Evolutionary conservation across 2,888 invertebrate species (phyloP).

Genomic region (Teleiodes luculella): DNA sequence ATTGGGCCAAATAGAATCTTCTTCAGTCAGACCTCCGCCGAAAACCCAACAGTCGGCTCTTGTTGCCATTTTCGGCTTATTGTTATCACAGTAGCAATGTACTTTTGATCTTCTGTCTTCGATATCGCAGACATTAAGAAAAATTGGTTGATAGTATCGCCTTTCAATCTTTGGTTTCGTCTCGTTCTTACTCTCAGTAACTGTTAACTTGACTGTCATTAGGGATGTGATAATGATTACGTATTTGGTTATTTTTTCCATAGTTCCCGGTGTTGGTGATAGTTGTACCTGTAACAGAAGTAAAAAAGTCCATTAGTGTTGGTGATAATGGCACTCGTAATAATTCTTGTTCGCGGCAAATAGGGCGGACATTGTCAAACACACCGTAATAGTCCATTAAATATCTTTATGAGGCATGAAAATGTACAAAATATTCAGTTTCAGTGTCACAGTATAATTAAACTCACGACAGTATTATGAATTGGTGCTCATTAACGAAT

Average conservation of each 20-base stretch:
- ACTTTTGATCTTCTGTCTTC: slow-evolving; percentile 67
- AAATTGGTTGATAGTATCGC: slow-evolving; percentile 59
- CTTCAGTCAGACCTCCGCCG: slow-evolving; percentile 77
- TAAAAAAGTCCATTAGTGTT: slow-evolving; percentile 13
- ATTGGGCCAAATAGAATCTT: slow-evolving; percentile 85
- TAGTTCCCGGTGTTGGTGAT: slow-evolving; percentile 24
- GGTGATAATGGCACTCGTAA: background rate
- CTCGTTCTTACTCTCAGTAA: slow-evolving; percentile 64
- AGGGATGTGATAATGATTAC: slow-evolving; percentile 62
- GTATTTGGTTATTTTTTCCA: slow-evolving; percentile 62
- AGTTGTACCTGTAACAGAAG: slow-evolving; percentile 27
- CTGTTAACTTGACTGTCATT: slow-evolving; percentile 61
- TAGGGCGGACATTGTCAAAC: background rate
- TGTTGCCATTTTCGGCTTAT: slow-evolving; percentile 75
- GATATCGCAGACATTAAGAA: slow-evolving; percentile 70
- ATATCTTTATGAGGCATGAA: background rate
- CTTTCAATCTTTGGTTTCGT: slow-evolving; percentile 54
- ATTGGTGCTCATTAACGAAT: slow-evolving; percentile 35
- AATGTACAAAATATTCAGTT: slow-evolving; percentile 12
- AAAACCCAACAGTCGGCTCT: slow-evolving; percentile 88
- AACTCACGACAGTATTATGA: slow-evolving; percentile 36
- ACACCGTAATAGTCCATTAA: slow-evolving; percentile 6
- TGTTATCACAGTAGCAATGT: slow-evolving; percentile 72
- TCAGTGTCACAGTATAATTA: slow-evolving; percentile 9
- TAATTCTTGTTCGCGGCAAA: slow-evolving; percentile 4